These are phyloP conservation scores for Brachylomia viminalis DNA, from an alignment of 2,888 invertebrate species.

Conservation along the genomic window DNA sequence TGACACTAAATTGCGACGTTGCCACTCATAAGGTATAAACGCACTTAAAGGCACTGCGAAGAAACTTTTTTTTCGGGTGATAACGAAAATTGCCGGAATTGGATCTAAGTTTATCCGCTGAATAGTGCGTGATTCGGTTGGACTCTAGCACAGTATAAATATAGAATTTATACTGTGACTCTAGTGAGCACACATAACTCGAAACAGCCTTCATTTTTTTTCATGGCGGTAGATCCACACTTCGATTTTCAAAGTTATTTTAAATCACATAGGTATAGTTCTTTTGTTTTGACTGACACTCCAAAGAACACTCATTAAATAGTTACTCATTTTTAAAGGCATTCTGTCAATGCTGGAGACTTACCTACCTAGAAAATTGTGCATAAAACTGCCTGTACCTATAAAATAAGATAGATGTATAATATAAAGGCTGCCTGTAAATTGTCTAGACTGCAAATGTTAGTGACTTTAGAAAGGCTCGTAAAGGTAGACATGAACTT, in stretches of 20 bases:
- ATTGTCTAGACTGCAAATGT: constrained; percentile 11
- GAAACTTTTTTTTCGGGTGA: no score
- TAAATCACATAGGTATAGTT: neutral
- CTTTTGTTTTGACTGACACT: neutral
- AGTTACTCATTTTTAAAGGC: neutral
- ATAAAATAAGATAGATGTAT: constrained; percentile 2
- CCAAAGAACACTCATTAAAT: neutral
- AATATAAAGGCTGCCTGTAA: neutral
- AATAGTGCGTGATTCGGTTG: no score
- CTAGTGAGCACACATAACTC: neutral
- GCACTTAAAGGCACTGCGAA: no score
- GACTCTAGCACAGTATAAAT: no score
- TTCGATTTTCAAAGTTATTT: neutral
- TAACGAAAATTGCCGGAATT: no score
- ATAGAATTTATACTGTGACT: no score
- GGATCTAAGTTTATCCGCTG: no score
- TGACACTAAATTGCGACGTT: no score
- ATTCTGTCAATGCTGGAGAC: neutral
- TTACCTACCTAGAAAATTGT: neutral
- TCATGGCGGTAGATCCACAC: neutral
- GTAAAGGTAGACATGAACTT: constrained; percentile 20
- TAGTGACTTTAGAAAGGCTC: constrained; percentile 30
- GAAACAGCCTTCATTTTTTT: neutral
- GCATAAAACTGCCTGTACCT: neutral
- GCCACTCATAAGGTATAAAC: no score